These are phyloP conservation scores for Microplitis mediator DNA, from an alignment of 1,140 invertebrate species.

Conservation along the genomic window DNA sequence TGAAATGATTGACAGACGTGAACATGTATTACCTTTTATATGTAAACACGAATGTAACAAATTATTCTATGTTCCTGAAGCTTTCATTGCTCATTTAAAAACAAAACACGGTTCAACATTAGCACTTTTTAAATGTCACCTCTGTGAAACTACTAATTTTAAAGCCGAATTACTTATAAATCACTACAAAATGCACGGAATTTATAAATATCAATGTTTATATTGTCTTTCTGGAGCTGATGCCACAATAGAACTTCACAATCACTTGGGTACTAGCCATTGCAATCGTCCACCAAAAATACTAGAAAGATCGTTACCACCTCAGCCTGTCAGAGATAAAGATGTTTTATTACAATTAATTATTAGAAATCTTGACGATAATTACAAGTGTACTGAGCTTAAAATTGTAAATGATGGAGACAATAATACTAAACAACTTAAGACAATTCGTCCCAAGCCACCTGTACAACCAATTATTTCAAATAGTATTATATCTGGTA, in stretches of 20 bases:
- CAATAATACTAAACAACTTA: not conserved
- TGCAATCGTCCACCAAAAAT: slow-evolving; percentile 56
- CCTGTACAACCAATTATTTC: not conserved
- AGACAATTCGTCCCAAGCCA: not conserved
- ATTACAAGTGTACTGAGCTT: slow-evolving; percentile 31
- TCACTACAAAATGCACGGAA: slow-evolving; percentile 60
- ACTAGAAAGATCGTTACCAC: slow-evolving; percentile 51
- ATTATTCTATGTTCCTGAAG: slow-evolving; percentile 53
- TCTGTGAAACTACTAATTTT: slow-evolving; percentile 38
- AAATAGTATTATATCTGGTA: not conserved
- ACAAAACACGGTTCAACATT: slow-evolving; percentile 42
- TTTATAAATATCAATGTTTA: slow-evolving; percentile 62
- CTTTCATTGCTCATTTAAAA: slow-evolving; percentile 52
- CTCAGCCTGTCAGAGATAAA: slow-evolving; percentile 41
- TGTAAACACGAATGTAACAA: slow-evolving; percentile 54
- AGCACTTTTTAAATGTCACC: slow-evolving; percentile 47
- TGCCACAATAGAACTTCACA: slow-evolving; percentile 53
- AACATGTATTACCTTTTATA: slow-evolving; percentile 47
- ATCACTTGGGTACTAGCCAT: slow-evolving; percentile 59
- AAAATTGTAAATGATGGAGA: not conserved
- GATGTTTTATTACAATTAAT: slow-evolving; percentile 51
- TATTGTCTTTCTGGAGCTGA: slow-evolving; percentile 61
- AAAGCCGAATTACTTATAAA: slow-evolving; percentile 43
- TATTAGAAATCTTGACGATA: slow-evolving; percentile 43
- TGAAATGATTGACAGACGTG: slow-evolving; percentile 41